phyloP scores from a whole-genome alignment of 2,888 invertebrate genomes.

The Leucozona laternaria region DNA sequence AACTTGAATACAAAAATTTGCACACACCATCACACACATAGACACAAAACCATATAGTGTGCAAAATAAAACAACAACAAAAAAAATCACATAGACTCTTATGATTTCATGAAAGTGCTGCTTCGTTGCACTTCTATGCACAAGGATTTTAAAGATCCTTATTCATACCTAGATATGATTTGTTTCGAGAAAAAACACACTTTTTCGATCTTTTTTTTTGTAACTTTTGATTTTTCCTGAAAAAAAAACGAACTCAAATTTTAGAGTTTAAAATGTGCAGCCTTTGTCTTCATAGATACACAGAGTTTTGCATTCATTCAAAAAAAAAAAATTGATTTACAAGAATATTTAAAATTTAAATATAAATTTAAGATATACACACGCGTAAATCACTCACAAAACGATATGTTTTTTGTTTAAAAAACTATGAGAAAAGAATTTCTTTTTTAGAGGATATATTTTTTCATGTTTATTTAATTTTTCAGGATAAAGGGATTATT shows the following conservation, averaged over 20 bases:
- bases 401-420: constrained; percentile 21
- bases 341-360: not conserved
- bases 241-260: constrained; percentile 13
- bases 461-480: not conserved
- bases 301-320: constrained; percentile 25
- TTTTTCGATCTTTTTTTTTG: constrained; percentile 18
- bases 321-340: not conserved
- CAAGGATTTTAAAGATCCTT: constrained; percentile 42
- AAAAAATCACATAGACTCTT: constrained; percentile 26
- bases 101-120: constrained; percentile 42
- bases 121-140: constrained; percentile 67
- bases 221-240: not conserved
- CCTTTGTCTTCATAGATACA: constrained; percentile 38
- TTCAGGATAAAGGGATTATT: constrained; percentile 37
- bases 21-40: constrained; percentile 25
- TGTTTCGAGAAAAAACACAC: constrained; percentile 2
- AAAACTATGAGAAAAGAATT: constrained; percentile 11
- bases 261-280: constrained; percentile 21
- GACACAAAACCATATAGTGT: constrained; percentile 5
- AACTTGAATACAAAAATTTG: constrained; percentile 20
- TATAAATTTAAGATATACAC: constrained; percentile 3
- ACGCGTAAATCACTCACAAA: constrained; percentile 6
- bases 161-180: constrained; percentile 10
- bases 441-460: not conserved
- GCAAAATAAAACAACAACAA: constrained; percentile 33